Percentiles rank a stretch among this genome's conserved stretches.
phyloP scores from a whole-genome alignment of 2,797 vertebrate species.

The Brachyalestes nurse region DNA sequence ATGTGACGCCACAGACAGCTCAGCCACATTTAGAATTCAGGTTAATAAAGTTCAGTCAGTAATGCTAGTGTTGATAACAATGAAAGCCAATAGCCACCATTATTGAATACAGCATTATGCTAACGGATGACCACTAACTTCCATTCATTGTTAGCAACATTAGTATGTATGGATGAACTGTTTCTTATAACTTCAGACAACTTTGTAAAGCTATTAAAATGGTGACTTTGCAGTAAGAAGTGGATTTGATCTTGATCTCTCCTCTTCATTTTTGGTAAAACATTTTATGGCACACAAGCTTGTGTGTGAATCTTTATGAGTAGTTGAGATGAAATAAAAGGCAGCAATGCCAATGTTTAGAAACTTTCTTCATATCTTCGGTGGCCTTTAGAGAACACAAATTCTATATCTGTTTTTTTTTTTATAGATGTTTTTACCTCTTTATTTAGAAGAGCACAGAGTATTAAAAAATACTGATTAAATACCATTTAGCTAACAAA shows the following conservation, averaged over 20 bases:
- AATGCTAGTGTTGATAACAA: too few relatives aligned
- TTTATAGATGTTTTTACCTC: not conserved
- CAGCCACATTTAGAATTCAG: not conserved
- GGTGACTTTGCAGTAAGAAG: not conserved
- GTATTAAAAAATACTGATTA: slow-evolving; percentile 22
- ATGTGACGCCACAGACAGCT: not conserved
- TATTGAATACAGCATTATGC: too few relatives aligned
- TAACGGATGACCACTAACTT: too few relatives aligned
- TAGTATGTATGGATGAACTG: too few relatives aligned
- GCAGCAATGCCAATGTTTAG: not conserved
- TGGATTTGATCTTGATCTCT: slow-evolving; percentile 3
- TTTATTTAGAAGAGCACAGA: not conserved
- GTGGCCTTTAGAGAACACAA: not conserved
- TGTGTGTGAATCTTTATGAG: not conserved
- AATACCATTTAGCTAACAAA: slow-evolving; percentile 11
- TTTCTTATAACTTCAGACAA: not conserved
- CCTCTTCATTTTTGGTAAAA: not conserved
- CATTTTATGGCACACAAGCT: not conserved
- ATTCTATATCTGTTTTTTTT: not conserved
- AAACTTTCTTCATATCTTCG: not conserved
- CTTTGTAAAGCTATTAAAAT: not conserved
- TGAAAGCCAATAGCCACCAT: too few relatives aligned
- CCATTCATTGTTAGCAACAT: too few relatives aligned
- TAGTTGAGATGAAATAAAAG: not conserved
- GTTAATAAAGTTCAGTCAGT: not conserved